Evolutionary conservation across 2,888 invertebrate genomes (phyloP).

Genomic region (Mesodorylaimus sp.): DNA sequence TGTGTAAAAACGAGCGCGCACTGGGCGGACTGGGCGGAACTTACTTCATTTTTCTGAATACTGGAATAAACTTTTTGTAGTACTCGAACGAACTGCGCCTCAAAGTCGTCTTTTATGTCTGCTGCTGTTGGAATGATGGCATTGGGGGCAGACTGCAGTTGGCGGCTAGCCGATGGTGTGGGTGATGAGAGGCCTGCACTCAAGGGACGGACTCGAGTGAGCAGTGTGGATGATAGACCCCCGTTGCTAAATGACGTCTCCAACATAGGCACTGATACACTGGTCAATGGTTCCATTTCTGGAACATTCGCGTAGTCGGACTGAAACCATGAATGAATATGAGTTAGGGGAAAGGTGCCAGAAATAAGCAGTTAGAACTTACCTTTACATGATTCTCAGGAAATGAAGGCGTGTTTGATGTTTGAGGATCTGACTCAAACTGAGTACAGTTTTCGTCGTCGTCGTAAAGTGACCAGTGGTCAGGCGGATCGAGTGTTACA

Average conservation of each 20-base stretch:
- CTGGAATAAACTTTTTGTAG: conserved; percentile 51
- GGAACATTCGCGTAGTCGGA: neutral
- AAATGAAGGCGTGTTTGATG: neutral
- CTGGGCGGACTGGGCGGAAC: neutral
- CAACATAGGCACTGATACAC: neutral
- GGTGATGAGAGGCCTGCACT: too few species aligned
- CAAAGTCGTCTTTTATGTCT: conserved; percentile 34
- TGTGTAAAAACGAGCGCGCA: neutral
- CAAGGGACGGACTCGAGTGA: too few species aligned
- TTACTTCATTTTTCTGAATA: conserved; percentile 50
- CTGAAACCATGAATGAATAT: neutral
- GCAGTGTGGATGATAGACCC: too few species aligned
- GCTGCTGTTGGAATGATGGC: neutral
- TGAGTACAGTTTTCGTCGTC: neutral
- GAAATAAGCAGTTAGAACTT: neutral
- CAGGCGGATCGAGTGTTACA: conserved; percentile 16
- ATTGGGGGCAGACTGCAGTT: too few species aligned
- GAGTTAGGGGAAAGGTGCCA: neutral
- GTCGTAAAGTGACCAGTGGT: too few species aligned
- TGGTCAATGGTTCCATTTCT: neutral
- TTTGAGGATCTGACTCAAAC: neutral
- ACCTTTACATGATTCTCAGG: neutral
- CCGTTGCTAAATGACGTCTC: neutral
- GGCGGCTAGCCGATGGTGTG: too few species aligned
- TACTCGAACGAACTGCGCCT: conserved; percentile 47